phyloP scores from a whole-genome alignment of 2,797 vertebrate species.

The Gobio occitaniae region DNA sequence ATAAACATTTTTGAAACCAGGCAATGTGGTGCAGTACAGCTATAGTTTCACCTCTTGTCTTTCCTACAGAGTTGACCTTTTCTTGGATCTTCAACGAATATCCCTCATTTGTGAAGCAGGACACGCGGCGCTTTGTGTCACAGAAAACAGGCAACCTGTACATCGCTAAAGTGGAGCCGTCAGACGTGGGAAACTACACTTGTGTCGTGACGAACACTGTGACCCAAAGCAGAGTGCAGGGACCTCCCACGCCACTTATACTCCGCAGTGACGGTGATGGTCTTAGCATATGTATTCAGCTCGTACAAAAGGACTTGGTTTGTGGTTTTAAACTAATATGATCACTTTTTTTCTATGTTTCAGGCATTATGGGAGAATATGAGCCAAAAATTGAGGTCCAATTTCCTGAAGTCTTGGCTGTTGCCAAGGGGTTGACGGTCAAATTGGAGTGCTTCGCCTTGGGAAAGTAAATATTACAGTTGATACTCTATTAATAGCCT shows the following conservation, averaged over 20 bases:
- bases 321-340: neutral
- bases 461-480: slow-evolving; percentile 89
- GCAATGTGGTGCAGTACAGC: neutral
- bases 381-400: slow-evolving; percentile 98
- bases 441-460: slow-evolving; percentile 95
- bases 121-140: slow-evolving; percentile 92
- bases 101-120: slow-evolving; percentile 88
- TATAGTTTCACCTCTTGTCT: neutral
- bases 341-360: neutral
- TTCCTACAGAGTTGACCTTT: slow-evolving; percentile 86
- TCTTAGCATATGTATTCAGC: slow-evolving; percentile 1
- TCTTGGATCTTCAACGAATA: slow-evolving; percentile 96
- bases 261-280: slow-evolving; percentile 88
- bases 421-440: slow-evolving; percentile 88
- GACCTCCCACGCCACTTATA: slow-evolving; percentile 89
- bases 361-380: slow-evolving; percentile 98
- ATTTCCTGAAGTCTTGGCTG: slow-evolving; percentile 88
- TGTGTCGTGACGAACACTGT: slow-evolving; percentile 92
- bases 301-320: neutral
- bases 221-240: slow-evolving; percentile 87
- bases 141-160: slow-evolving; percentile 94
- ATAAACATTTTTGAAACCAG: neutral
- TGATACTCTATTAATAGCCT: neutral
- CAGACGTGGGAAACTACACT: slow-evolving; percentile 93
- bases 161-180: slow-evolving; percentile 93